Percentiles rank a stretch among this genome's conserved stretches.
phyloP scores from a whole-genome alignment of 2,888 invertebrate species.

The Pheosia tremula region DNA sequence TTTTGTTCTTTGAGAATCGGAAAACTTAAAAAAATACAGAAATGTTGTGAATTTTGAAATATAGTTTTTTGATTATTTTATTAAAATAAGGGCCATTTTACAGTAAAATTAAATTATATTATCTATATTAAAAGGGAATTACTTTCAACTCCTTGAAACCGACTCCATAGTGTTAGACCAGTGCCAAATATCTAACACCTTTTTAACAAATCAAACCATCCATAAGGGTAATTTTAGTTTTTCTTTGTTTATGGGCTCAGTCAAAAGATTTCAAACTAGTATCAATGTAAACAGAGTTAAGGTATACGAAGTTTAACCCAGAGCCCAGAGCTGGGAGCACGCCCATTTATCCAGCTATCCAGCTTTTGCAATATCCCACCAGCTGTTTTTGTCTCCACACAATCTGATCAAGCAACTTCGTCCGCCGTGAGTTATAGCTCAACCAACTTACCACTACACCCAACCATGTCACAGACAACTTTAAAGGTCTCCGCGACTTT shows the following conservation, averaged over 20 bases:
- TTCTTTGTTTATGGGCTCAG: conserved; percentile 14
- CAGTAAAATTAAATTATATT: no score
- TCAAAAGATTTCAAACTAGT: conserved; percentile 20
- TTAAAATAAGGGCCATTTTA: no score
- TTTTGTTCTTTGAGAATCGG: no score
- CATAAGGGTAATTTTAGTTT: conserved; percentile 28
- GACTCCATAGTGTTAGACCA: no score
- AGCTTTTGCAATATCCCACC: conserved; percentile 59
- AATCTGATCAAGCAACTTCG: conserved; percentile 70
- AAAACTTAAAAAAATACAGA: no score
- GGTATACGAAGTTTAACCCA: conserved; percentile 51
- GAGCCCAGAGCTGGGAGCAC: conserved; percentile 45
- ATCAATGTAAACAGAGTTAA: conserved; percentile 30
- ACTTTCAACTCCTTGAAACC: no score
- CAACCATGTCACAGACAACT: conserved; percentile 49
- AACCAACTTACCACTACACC: conserved; percentile 61
- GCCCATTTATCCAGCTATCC: conserved; percentile 66
- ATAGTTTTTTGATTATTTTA: no score
- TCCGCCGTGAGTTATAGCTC: conserved; percentile 63
- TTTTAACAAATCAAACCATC: no score
- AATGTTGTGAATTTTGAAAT: no score
- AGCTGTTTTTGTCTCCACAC: conserved; percentile 59
- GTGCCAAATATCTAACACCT: no score
- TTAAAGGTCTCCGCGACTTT: conserved; percentile 53
- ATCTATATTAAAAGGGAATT: no score